phyloP scores from a whole-genome alignment of 2,113 vertebrate species.

The Lampris megalopsis region DNA sequence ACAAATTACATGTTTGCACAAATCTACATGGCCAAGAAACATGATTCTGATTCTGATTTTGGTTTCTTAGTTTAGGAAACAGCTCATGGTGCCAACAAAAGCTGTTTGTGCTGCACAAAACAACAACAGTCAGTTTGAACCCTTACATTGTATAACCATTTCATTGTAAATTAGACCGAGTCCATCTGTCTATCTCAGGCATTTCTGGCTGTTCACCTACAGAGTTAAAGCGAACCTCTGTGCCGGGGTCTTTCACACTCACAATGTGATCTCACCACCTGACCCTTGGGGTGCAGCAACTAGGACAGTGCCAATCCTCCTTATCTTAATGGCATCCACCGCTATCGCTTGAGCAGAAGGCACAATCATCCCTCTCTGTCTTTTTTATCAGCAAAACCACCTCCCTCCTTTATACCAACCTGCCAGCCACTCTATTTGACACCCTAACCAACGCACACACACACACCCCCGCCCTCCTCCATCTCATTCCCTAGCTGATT shows the following conservation, averaged over 20 bases:
- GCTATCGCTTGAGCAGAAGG: slow-evolving; percentile 65
- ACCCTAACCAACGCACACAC: not conserved
- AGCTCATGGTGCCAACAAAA: not conserved
- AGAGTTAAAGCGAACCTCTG: not conserved
- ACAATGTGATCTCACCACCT: slow-evolving; percentile 21
- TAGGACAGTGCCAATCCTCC: slow-evolving; percentile 68
- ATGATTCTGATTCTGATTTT: too few species aligned
- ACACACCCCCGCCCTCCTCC: slow-evolving; percentile 8
- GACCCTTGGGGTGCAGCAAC: slow-evolving; percentile 46
- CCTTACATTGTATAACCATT: not conserved
- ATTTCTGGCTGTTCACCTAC: not conserved
- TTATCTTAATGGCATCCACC: slow-evolving; percentile 84
- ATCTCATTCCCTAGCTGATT: slow-evolving; percentile 24
- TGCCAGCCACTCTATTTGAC: slow-evolving; percentile 24
- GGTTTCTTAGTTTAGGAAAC: not conserved
- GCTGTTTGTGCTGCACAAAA: not conserved
- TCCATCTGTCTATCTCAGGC: slow-evolving; percentile 12
- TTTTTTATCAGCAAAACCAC: slow-evolving; percentile 71
- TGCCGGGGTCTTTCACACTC: slow-evolving; percentile 21
- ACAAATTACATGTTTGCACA: too few species aligned
- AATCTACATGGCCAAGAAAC: too few species aligned
- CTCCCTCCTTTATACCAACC: slow-evolving; percentile 54
- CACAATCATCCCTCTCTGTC: slow-evolving; percentile 73
- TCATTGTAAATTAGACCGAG: not conserved
- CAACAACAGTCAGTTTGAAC: slow-evolving; percentile 1